These are phyloP conservation scores for Alethe castanea DNA, from an alignment of 2,113 vertebrate species.

Conservation along the genomic window DNA sequence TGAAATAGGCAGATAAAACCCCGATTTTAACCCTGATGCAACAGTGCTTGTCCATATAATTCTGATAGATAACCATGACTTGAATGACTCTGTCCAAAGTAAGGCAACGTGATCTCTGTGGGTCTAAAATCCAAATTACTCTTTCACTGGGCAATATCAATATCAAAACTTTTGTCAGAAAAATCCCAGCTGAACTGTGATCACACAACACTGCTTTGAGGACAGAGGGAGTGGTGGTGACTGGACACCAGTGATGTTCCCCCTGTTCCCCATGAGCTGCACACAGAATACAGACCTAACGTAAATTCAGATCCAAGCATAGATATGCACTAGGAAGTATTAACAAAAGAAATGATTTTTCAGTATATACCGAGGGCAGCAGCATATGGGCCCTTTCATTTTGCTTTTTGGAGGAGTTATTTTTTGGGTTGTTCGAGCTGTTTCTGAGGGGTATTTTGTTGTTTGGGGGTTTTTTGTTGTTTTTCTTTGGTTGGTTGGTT, in stretches of 20 bases:
- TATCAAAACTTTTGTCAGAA: not conserved
- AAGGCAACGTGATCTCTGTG: not conserved
- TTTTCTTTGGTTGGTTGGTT: not conserved
- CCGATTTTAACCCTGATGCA: not conserved
- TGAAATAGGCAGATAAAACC: constrained; percentile 3
- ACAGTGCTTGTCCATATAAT: not conserved
- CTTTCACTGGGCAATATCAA: not conserved
- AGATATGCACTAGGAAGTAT: not conserved
- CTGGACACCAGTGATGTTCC: not conserved
- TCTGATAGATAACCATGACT: not conserved
- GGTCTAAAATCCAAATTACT: not conserved
- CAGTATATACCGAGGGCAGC: not conserved
- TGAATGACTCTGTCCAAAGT: not conserved
- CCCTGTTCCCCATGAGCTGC: rapidly evolving
- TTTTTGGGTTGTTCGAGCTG: rapidly evolving
- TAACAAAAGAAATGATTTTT: not conserved
- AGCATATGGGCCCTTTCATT: rapidly evolving
- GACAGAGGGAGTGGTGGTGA: not conserved
- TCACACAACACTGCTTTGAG: not conserved
- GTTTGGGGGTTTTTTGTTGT: too few species aligned
- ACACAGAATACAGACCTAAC: not conserved
- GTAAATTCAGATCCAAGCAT: not conserved
- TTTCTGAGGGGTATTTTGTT: rapidly evolving
- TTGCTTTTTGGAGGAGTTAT: not conserved
- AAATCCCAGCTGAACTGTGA: not conserved